Percentiles rank a stretch among this genome's conserved stretches.
phyloP scores from a whole-genome alignment of 2,797 vertebrate species.

The Spheniscus humboldti region DNA sequence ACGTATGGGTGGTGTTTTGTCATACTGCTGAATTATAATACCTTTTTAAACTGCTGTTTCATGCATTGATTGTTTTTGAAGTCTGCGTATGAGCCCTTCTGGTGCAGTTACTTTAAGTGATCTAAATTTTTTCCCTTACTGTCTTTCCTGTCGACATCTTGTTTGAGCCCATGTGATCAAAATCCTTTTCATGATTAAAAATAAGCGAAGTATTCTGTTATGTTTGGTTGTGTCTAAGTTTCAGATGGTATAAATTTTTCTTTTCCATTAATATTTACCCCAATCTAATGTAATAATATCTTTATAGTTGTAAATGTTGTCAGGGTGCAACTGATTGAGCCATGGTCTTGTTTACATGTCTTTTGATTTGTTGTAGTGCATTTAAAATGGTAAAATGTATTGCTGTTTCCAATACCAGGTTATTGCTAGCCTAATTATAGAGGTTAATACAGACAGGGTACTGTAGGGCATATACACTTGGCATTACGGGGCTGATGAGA shows the following conservation, averaged over 20 bases:
- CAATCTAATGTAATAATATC: neutral
- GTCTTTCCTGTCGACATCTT: neutral
- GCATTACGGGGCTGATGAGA: neutral
- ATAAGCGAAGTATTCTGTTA: neutral
- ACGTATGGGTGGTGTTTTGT: neutral
- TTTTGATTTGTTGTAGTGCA: neutral
- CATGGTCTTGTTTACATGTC: neutral
- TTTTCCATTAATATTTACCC: neutral
- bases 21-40: neutral
- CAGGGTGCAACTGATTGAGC: neutral
- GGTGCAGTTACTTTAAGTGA: neutral
- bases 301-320: neutral
- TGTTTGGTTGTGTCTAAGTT: neutral
- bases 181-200: neutral
- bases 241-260: neutral
- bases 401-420: neutral
- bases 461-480: neutral
- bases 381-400: neutral
- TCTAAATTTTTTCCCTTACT: neutral
- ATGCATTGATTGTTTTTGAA: neutral
- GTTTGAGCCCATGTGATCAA: neutral
- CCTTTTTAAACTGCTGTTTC: neutral
- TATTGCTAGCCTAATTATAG: neutral
- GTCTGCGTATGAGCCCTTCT: neutral
- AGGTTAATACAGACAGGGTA: neutral